Base-by-base conservation (phyloP, 2,888 invertebrate species). In the Seira sanloemensis region DNA sequence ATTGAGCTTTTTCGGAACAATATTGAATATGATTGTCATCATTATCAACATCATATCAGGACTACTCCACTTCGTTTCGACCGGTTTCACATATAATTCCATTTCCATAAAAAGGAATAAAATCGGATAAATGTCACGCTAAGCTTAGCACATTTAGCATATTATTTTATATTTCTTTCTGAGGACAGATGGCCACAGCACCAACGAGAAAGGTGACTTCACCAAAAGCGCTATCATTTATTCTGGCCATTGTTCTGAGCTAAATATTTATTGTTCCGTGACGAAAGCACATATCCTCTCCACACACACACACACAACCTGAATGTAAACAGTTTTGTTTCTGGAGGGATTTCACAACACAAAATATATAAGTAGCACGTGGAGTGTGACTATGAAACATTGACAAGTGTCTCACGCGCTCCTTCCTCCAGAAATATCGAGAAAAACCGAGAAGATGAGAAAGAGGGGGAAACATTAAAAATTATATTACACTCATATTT, bases 211-310 rank as follows among this genome's bases (percentile, higher is more conserved):
- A 37, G 37, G 37, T 37, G 37, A 37, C 37, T 37, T 37, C 37
- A 37, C 37, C 4, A 37, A 7, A 37, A 37, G 12, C n/a, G n/a
- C 37, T 12, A 37, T 37, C 37, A 37, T 37, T 37, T 37, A 37
- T 37, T 37, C 37, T 37, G 4, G 37, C 37, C 37, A 37, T 37
- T 37, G 37, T 37, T 69, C n/a, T 69, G 69, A 9, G 69, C 69
- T 4, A 69, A 69, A 24, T 69, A 46, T 27, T 69, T 69, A 69
- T 69, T 69, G 69, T 69, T 69, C 69, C 69, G 69, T 69, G 69
- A 69, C 69, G 12, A 37, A 37, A 37, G 12, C 4, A 37, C 4
- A 37, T 12, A 37, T 37, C 37, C 37, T 37, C 4, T n/a, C n/a
- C n/a, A n/a, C n/a, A n/a, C n/a, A n/a, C n/a, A n/a, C n/a, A n/a